Base-by-base conservation (phyloP, 23 tunicate genomes). In the Ascidia mentula region DNA sequence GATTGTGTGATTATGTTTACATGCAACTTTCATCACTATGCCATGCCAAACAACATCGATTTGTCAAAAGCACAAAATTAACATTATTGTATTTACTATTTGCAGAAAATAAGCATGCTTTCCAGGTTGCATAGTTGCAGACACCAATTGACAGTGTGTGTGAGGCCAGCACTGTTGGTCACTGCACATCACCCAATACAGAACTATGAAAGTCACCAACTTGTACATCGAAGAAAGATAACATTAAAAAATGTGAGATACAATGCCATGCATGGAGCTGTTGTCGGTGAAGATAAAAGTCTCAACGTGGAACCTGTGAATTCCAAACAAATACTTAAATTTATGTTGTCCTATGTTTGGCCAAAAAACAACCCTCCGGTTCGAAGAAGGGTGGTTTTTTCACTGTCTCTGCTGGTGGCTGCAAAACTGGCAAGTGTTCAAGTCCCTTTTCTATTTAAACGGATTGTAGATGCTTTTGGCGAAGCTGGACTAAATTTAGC, bases 311-410 rank as follows among this genome's bases (percentile, higher is more conserved):
- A 86, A 37, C 70, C 82, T 22, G 93, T 88, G 31, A 86, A 84
- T 18, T 65, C 81, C 26, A 88, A 77, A 46, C 83, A 88, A 77
- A 79, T 91, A 36, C 3, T 85, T 8, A 89, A 83, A 53, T 93
- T 93, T 72, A 88, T 93, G 98, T 33, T 88, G 87, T 82, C 88
- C n/a, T 87, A 93, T 77, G 69, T 93, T 40, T 93, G 98, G 98
- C 98, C 98, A 18, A 78, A 83, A 33, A 77, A 84, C 45, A 84
- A 89, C 24, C 82, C 85, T n/a, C 36, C 69, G 32, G 82, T 93
- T 0, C 87, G 82, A 69, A 70, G 82, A 34, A 85, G 93, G 32
- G 98, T 93, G 15, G 77, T 77, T 6, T 73, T 70, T 45, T 80
- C 93, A 17, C 69, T 93, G 61, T 85, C 82, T 0, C 60, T 93